Conservation (phyloP, 2,797 vertebrate species). For the Discoglossus pictus region DNA sequence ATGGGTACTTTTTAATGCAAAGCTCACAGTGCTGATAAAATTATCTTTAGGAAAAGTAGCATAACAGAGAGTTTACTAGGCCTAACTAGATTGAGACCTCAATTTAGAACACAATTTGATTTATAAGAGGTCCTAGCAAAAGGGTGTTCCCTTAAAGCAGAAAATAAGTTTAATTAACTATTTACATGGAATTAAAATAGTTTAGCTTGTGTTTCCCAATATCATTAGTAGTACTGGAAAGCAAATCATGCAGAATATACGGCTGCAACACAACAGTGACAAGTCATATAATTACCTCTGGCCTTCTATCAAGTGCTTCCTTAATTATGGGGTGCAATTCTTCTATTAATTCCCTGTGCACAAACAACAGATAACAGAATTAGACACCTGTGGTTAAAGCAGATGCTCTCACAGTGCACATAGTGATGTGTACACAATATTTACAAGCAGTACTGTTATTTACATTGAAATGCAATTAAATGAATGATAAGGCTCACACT, state of each 20-base stretch:
- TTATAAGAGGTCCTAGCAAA: no score
- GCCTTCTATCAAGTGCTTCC: constrained; percentile 97
- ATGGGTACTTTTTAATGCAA: no score
- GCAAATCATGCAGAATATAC: neutral
- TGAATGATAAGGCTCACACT: neutral
- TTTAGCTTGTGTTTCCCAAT: no score
- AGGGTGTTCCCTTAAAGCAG: no score
- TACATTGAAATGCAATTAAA: constrained; percentile 11
- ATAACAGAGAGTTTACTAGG: no score
- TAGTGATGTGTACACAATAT: constrained; percentile 4
- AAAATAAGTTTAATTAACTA: no score
- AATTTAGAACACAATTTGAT: no score
- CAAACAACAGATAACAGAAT: constrained; percentile 49
- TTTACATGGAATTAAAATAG: no score
- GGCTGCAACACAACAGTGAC: neutral
- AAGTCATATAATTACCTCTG: constrained; percentile 82
- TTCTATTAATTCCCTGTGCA: constrained; percentile 91
- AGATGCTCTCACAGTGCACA: neutral
- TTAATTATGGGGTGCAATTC: constrained; percentile 98
- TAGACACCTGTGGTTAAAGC: constrained; percentile 28
- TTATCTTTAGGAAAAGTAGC: no score
- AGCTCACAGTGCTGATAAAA: no score
- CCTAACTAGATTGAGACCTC: no score
- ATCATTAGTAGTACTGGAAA: neutral
- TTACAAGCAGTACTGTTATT: constrained; percentile 2